A percentile compares a stretch with the other conserved stretches of the same genome.
Evolutionary conservation across 2,888 invertebrate species (phyloP).

Genomic region (Pseudolycoriella hygida): DNA sequence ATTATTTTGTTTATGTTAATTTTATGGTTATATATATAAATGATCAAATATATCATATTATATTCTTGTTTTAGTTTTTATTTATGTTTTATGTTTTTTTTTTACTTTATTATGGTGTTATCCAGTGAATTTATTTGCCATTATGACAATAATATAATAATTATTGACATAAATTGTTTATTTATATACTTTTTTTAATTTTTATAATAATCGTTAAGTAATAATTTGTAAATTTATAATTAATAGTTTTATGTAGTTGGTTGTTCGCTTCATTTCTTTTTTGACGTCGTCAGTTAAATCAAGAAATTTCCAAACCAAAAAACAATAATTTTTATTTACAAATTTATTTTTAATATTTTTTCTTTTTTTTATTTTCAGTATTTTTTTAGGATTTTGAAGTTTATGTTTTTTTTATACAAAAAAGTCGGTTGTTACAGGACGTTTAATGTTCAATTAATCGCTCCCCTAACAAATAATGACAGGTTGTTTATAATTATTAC

Average conservation of each 20-base stretch:
- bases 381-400: neutral
- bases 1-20: neutral
- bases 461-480: neutral
- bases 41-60: conserved; percentile 3
- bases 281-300: too few species aligned
- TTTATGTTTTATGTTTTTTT: neutral
- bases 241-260: neutral
- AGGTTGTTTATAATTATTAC: neutral
- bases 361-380: neutral
- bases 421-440: too few species aligned
- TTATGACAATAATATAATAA: neutral
- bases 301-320: too few species aligned
- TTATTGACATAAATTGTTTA: neutral
- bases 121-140: conserved; percentile 4
- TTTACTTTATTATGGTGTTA: conserved; percentile 4
- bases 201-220: neutral
- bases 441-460: too few species aligned
- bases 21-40: conserved; percentile 2
- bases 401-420: neutral
- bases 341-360: neutral
- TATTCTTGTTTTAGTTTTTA: neutral
- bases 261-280: too few species aligned
- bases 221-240: neutral
- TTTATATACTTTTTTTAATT: neutral
- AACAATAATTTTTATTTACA: too few species aligned